Base-by-base conservation (phyloP, 2,888 invertebrate genomes). In the Eupithecia vulgata region DNA sequence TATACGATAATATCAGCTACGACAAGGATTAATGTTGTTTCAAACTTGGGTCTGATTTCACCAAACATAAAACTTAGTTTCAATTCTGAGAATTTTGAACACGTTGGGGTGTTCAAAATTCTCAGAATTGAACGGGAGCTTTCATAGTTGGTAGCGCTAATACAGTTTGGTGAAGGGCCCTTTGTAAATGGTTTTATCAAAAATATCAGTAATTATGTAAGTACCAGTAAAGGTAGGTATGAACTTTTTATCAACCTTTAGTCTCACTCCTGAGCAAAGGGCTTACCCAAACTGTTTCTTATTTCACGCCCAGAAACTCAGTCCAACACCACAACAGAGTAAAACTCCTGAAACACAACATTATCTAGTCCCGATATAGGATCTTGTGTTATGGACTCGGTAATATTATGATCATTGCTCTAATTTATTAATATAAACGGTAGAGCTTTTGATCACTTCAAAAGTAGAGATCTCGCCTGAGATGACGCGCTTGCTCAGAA, bases 21-120 rank as follows among this genome's bases (percentile, higher is more conserved):
- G 65, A 65, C 65, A 65, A 65, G 65, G 40, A 65, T 65, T 65
- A 40, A 65, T 65, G 65, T 40, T 65, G 37, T 42, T 65, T 42
- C 25, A 40, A 65, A 65, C 65, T 64, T 21, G 25, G 40, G 30
- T 17, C 34, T 57, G 57, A 57, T 57, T 57, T 25, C 21, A 57
- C 57, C 57, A 57, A 57, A 57, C 57, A 57, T 25, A 21, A 57
- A 57, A 57, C 57, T 57, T 25, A 57, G 21, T 21, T 52, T n/a
- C n/a, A n/a, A n/a, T n/a, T n/a, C n/a, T n/a, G n/a, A n/a, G n/a
- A n/a, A n/a, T n/a, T n/a, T n/a, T n/a, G n/a, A n/a, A n/a, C n/a
- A n/a, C n/a, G n/a, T n/a, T n/a, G n/a, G n/a, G n/a, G 57, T 5
- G 57, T 57, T 57, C 21, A 4, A 21, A 57, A 3, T 57, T 25